Percentiles rank a stretch among this genome's conserved stretches.
phyloP scores from a whole-genome alignment of 2,797 vertebrate genomes.

The Myotis planiceps region DNA sequence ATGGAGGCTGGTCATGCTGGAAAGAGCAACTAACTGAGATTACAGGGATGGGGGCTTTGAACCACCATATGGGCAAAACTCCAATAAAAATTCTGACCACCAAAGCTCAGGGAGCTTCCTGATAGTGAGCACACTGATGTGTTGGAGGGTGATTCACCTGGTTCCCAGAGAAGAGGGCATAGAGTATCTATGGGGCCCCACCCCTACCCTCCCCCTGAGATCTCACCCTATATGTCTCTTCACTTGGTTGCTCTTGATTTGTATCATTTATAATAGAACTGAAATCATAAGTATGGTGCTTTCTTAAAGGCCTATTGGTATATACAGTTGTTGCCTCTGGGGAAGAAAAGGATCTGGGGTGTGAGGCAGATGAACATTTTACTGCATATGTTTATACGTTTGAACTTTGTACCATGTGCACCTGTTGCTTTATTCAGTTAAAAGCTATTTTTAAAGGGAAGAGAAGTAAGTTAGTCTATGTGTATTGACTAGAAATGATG shows the following conservation, averaged over 20 bases:
- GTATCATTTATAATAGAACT: not conserved
- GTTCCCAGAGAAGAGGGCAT: not conserved
- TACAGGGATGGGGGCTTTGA: not conserved
- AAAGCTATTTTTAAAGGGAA: not conserved
- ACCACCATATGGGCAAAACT: not conserved
- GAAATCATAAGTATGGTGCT: not conserved
- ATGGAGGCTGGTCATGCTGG: not conserved
- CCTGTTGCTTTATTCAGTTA: not conserved
- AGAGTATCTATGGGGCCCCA: not conserved
- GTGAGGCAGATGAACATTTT: not conserved
- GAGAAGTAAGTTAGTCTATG: not conserved
- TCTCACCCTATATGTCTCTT: not conserved
- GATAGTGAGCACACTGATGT: not conserved
- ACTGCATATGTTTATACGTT: not conserved
- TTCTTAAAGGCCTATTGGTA: not conserved
- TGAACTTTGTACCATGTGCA: not conserved
- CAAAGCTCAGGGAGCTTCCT: not conserved
- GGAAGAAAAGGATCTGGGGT: not conserved
- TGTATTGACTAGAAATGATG: not conserved
- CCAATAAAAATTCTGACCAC: not conserved
- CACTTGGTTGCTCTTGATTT: not conserved
- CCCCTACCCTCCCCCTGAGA: not conserved
- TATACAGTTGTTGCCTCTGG: not conserved
- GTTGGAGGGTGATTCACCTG: not conserved
- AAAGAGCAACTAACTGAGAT: not conserved